Conservation (phyloP, 1,140 invertebrate species). For the Drosophila miranda region DNA sequence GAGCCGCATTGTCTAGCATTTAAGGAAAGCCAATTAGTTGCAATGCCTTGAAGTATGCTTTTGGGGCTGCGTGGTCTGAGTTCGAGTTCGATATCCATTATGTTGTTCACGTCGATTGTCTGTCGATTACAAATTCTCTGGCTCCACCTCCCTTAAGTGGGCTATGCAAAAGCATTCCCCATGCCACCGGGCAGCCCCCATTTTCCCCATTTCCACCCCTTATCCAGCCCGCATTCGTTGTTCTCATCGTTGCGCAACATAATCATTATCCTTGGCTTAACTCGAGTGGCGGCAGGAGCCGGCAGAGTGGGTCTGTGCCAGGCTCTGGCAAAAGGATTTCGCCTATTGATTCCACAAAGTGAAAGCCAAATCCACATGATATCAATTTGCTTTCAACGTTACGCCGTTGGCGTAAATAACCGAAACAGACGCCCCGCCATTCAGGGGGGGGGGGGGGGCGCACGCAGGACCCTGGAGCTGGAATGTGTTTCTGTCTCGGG, state of each 20-base stretch:
- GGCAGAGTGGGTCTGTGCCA: slow-evolving; percentile 38
- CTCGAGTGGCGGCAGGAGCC: slow-evolving; percentile 38
- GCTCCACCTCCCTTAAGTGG: background rate
- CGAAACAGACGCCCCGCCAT: slow-evolving; percentile 53
- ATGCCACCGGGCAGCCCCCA: too few relatives aligned
- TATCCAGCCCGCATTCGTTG: background rate
- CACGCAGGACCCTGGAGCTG: too few relatives aligned
- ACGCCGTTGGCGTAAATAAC: slow-evolving; percentile 70
- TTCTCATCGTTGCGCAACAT: slow-evolving; percentile 68
- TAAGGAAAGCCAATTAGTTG: slow-evolving; percentile 78
- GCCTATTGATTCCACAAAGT: slow-evolving; percentile 76
- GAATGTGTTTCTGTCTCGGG: too few relatives aligned
- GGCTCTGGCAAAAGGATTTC: slow-evolving; percentile 68
- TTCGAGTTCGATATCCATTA: slow-evolving; percentile 65
- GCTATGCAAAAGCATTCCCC: slow-evolving; percentile 39
- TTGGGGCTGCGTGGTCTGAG: slow-evolving; percentile 28
- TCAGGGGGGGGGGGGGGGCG: background rate
- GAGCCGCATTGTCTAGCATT: slow-evolving; percentile 46
- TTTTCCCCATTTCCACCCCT: too few relatives aligned
- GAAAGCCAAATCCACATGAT: slow-evolving; percentile 80
- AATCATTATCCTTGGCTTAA: slow-evolving; percentile 80
- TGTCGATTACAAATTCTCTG: slow-evolving; percentile 69
- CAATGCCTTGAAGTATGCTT: slow-evolving; percentile 69
- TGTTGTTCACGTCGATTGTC: slow-evolving; percentile 75
- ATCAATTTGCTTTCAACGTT: slow-evolving; percentile 80